Conservation (phyloP, 2,113 vertebrate species). For the Edolisoma coerulescens region DNA sequence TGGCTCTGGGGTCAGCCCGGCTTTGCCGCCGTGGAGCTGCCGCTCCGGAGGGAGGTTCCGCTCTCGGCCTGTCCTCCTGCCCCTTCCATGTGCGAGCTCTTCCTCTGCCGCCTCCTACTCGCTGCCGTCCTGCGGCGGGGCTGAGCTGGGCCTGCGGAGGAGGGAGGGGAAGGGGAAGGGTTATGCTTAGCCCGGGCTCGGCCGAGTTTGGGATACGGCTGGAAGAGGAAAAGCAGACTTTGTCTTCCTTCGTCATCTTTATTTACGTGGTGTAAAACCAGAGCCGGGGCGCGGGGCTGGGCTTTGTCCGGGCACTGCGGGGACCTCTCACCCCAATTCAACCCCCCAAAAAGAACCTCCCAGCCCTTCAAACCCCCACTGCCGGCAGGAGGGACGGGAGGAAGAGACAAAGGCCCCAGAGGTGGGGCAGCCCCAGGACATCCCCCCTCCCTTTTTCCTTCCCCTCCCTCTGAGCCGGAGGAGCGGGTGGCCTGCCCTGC, state of each 20-base stretch:
- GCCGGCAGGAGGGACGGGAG: not conserved
- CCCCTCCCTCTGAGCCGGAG: rapidly evolving
- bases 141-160: not conserved
- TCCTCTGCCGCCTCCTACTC: not conserved
- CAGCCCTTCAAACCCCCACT: not conserved
- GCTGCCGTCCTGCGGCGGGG: not conserved
- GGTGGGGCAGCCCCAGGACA: not conserved
- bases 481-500: rapidly evolving
- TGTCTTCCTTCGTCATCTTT: not conserved
- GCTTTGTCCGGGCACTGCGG: not conserved
- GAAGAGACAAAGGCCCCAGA: rapidly evolving
- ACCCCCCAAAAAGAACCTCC: not conserved
- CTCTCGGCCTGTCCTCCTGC: not conserved
- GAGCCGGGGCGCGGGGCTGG: rapidly evolving
- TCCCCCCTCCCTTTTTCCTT: not conserved
- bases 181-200: not conserved
- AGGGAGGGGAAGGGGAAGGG: not conserved
- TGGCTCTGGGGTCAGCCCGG: not conserved
- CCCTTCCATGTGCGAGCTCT: rapidly evolving
- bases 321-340: not conserved
- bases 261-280: not conserved
- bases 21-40: not conserved
- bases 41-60: not conserved
- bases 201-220: not conserved
- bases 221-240: not conserved